These are phyloP conservation scores for Calephelis virginiensis DNA, from an alignment of 1,140 invertebrate genomes.

Conservation along the genomic window DNA sequence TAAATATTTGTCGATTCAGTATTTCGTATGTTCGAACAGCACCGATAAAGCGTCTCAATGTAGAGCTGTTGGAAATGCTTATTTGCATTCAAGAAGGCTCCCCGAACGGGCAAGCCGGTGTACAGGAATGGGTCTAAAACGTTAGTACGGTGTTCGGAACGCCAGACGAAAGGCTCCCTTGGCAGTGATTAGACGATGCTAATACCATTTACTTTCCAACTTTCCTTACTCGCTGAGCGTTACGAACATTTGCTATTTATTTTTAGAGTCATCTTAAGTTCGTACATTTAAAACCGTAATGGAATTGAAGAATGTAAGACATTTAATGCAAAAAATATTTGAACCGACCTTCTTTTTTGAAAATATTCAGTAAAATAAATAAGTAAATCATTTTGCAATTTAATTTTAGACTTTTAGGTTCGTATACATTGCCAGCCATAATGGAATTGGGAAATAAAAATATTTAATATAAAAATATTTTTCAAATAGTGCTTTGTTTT, in stretches of 20 bases:
- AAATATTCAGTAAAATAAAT: too few relatives aligned
- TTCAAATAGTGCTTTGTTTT: too few relatives aligned
- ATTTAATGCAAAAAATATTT: too few relatives aligned
- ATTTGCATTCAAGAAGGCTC: conserved; percentile 73
- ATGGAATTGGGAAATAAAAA: too few relatives aligned
- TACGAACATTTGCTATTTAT: conserved; percentile 67
- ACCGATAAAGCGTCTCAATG: conserved; percentile 68
- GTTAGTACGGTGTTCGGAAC: conserved; percentile 44
- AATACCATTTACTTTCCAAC: conserved; percentile 76
- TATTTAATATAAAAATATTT: too few relatives aligned
- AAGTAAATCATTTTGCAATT: too few relatives aligned
- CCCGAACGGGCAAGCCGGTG: conserved; percentile 55
- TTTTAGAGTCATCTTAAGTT: conserved; percentile 56
- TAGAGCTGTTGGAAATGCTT: conserved; percentile 71
- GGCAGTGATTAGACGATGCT: conserved; percentile 73
- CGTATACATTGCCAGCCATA: too few relatives aligned
- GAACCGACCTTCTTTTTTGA: too few relatives aligned
- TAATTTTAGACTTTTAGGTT: too few relatives aligned
- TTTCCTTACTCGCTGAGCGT: conserved; percentile 69
- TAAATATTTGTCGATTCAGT: conserved; percentile 1
- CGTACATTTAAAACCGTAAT: background rate
- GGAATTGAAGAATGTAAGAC: too few relatives aligned
- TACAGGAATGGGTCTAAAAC: conserved; percentile 50
- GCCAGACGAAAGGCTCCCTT: conserved; percentile 65
- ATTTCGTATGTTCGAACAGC: conserved; percentile 39